phyloP scores from a whole-genome alignment of 2,113 vertebrate species.

The Trichomycterus rosablanca region DNA sequence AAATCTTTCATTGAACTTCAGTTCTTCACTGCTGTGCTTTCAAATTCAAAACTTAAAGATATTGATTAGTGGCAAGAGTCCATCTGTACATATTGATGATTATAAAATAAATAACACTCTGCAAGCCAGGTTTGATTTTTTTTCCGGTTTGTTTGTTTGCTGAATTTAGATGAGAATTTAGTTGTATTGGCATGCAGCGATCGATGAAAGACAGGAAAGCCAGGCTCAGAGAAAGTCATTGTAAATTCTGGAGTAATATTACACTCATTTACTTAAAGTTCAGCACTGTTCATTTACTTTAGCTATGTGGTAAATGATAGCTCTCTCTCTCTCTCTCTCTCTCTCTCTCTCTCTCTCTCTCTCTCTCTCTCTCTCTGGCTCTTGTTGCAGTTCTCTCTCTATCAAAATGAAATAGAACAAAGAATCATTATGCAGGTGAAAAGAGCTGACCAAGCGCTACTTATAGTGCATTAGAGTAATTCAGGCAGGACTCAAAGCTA shows the following conservation, averaged over 20 bases:
- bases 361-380: slow-evolving; percentile 7
- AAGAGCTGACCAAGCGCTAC: slow-evolving; percentile 32
- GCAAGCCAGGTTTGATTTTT: too few relatives aligned
- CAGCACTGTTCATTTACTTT: slow-evolving; percentile 21
- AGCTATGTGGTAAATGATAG: slow-evolving; percentile 4
- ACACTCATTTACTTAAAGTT: slow-evolving; percentile 37
- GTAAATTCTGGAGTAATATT: slow-evolving; percentile 28
- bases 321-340: slow-evolving; percentile 7
- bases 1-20: too few relatives aligned
- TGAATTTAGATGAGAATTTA: too few relatives aligned
- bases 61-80: too few relatives aligned
- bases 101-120: too few relatives aligned
- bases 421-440: slow-evolving; percentile 26
- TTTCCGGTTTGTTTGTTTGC: too few relatives aligned
- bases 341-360: too few relatives aligned
- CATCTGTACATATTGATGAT: too few relatives aligned
- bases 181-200: neutral
- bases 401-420: slow-evolving; percentile 23
- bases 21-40: too few relatives aligned
- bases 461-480: slow-evolving; percentile 31
- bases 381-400: slow-evolving; percentile 7
- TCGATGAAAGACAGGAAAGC: slow-evolving; percentile 16
- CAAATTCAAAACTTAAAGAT: too few relatives aligned
- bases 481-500: slow-evolving; percentile 16
- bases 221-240: slow-evolving; percentile 24